Base-by-base conservation (phyloP, 2,797 vertebrate species). In the Lateolabrax maculatus region DNA sequence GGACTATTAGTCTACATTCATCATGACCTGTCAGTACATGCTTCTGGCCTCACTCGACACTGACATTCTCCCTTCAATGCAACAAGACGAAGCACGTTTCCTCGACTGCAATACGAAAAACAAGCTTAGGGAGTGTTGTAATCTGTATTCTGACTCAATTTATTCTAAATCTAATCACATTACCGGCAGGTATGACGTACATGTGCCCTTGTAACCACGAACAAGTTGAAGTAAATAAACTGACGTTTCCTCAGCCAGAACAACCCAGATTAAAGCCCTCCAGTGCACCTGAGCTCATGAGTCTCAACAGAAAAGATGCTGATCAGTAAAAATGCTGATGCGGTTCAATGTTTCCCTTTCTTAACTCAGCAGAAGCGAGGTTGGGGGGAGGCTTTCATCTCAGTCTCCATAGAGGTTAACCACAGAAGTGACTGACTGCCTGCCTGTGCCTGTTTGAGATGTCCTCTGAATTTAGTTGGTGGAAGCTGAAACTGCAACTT, bases 1-100 rank as follows among this genome's bases (percentile, higher is more conserved):
- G 36, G 31, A n/a, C 62, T 25, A 44, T 60, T 25, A 34, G 69
- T n/a, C 60, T 31, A 21, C 55, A 23, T 31, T 83, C 81, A 77
- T 31, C 46, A 11, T 8, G 52, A 70, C 88, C 41, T 19, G 77
- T 84, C 82, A 1, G 36, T 37, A 80, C 91, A 84, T 1, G 89
- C 64, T 60, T 2, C 62, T 52, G 71, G 57, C 18, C 63, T 69
- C 10, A 7, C 37, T 37, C 10, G 67, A 53, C 57, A 31, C 75
- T 34, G 55, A 70, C 31, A 53, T 43, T 57, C 43, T 51, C 51
- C 4, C 39, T 55, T 48, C 51, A 52, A 41, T 55, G 60, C 25
- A 34, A 68, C 63, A 49, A 70, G 36, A 71, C 12, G 2, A 49
- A 67, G 37, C 39, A 23, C 1, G 2, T 39, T 62, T 71, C 55